Base-by-base conservation (phyloP, 2,113 vertebrate genomes). In the Seriola dumerili region DNA sequence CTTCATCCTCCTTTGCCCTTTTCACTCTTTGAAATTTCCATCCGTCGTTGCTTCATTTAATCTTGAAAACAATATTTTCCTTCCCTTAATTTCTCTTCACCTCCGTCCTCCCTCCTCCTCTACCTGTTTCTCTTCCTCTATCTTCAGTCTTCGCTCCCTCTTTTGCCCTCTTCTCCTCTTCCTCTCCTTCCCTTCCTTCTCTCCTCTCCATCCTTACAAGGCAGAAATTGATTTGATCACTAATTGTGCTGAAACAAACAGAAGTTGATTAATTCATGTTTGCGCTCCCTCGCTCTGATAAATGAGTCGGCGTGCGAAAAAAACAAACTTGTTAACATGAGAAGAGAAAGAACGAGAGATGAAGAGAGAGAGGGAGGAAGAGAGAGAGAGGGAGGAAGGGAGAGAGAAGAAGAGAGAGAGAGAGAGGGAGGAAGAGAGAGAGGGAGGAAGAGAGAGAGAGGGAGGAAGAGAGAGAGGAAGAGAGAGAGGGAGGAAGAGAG, bases 241-340 rank as follows among this genome's bases (percentile, higher is more conserved):
- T 91, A 91, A 92, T 90, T 89, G 83, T 76, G 80, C 80, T 73
- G 86, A 90, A 90, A 89, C 84, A 91, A 87, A 88, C 88, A 90
- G 86, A 84, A 87, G 84, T 86, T 91, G 91, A 92, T 92, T 85
- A 91, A 89, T 92, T 90, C 72, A 80, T 88, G 85, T 86, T 88
- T 84, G 55, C 14, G 57, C 72, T 85, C 62, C 10, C 54, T 72
- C n/a, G 36, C 77, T 68, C 85, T 88, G 86, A 90, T 89, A 75
- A 90, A 90, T 42, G 81, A 89, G 73, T 74, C 48, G 1, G 23
- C 7, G 11, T 1, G 5, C 16, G 38, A 58, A 59, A 81, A 59
- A 75, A 78, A 44, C 52, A 76, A 82, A 91, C 83, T 82, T 80
- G 82, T 86, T 78, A 86, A 83, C 84, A 88, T 8, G 66, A 76